These are phyloP conservation scores for Marmota monax DNA, from an alignment of 2,113 vertebrate genomes.

Conservation along the genomic window DNA sequence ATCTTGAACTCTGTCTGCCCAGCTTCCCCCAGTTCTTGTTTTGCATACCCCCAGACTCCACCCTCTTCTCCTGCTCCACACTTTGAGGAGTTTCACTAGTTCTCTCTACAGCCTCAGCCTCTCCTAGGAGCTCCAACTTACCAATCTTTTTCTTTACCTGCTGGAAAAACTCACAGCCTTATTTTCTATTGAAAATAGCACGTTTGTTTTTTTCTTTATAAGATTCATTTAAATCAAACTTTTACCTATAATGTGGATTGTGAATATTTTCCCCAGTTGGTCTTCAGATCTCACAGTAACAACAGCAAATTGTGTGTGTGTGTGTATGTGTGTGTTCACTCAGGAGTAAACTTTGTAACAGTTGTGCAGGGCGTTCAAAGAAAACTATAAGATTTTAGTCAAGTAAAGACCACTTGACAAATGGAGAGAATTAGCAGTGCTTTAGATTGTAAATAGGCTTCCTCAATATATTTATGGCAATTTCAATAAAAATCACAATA, in stretches of 20 bases:
- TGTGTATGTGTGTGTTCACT: background rate
- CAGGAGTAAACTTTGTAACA: background rate
- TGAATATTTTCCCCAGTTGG: background rate
- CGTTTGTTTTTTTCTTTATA: too few relatives aligned
- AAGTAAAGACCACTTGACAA: constrained; percentile 4
- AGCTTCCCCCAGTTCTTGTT: background rate
- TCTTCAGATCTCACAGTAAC: background rate
- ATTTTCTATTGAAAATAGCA: too few relatives aligned
- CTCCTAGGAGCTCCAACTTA: background rate
- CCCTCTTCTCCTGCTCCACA: background rate
- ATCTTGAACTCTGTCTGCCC: background rate
- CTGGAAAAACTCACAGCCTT: background rate
- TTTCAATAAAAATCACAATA: background rate
- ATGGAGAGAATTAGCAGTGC: background rate
- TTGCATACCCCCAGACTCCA: too few relatives aligned
- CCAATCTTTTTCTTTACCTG: background rate
- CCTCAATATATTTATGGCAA: background rate
- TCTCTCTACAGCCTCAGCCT: too few relatives aligned
- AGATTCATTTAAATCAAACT: too few relatives aligned
- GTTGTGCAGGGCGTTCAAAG: background rate
- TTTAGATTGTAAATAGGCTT: background rate
- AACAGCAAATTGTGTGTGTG: background rate
- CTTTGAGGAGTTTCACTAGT: background rate
- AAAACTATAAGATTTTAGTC: background rate
- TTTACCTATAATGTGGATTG: background rate